Evolutionary conservation across 2,113 vertebrate species (phyloP), one percentile per base, ranked within the genome.

Genomic region (Lophotis ruficrista): DNA sequence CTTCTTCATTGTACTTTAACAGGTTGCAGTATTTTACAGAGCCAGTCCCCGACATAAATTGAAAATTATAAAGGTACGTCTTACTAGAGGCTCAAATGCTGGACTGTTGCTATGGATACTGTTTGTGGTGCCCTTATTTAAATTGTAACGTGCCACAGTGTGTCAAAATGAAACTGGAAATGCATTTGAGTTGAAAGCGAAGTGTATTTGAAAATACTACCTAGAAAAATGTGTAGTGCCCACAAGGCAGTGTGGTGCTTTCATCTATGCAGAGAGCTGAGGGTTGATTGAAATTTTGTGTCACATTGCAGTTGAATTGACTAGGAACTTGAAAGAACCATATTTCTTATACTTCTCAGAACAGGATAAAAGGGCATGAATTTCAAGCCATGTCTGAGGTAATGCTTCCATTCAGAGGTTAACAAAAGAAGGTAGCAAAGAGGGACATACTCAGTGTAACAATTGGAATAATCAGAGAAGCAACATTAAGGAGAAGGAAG

Each of bases 41-140:
- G 99, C 99, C 90, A 99, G 99, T 92, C 99, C 99, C 11, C 98
- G 99, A 87, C 99, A 99, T 97, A 99, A 99, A 93, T 98, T 99
- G 96, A 99, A 99, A 98, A 99, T 99, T 56, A 99, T 99, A 81
- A 99, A 99, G 99, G 99, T 99, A 96, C 0, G 97, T 97, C 45
- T 76, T 75, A 38, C 12, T 4, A 69, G 60, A 61, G 48, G 50
- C 41, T 90, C 30, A 47, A 30, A 30, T 43, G 31, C 68, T 54
- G 56, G 23, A 6, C 37, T 35, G 45, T 56, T 90, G 43, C 35
- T 84, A 1, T 64, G 38, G 37, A 24, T 24, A 15, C 54, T 56
- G 18, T 28, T 73, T 65, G 25, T 80, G 48, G 17, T 66, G 64
- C 35, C 30, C 83, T 83, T 60, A 17, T 22, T 80, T 72, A 37